Evolutionary conservation across 1,140 invertebrate genomes (phyloP).

Genomic region (Leptoteleia sp.): DNA sequence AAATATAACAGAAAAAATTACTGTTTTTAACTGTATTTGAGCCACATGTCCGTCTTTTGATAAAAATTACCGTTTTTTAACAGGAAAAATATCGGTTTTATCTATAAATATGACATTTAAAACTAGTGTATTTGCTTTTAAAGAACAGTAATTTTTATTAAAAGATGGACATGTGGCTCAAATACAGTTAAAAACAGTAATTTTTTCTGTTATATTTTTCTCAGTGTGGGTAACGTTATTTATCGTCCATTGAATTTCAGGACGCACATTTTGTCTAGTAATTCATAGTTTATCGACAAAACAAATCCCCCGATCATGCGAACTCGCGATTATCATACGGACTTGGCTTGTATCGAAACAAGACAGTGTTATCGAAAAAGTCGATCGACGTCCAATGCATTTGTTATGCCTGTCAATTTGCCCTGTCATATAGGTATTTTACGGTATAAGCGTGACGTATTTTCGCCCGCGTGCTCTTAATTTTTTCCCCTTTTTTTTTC

Average conservation of each 20-base stretch:
- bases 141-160: too few species aligned
- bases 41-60: too few species aligned
- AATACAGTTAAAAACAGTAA: too few species aligned
- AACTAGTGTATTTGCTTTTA: too few species aligned
- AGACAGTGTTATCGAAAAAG: conserved; percentile 67
- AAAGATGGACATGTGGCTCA: too few species aligned
- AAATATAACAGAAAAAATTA: too few species aligned
- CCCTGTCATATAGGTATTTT: conserved; percentile 64
- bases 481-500: too few species aligned
- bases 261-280: conserved; percentile 71
- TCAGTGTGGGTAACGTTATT: conserved; percentile 72
- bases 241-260: conserved; percentile 76
- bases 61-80: too few species aligned
- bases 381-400: conserved; percentile 68
- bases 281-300: conserved; percentile 75
- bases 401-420: conserved; percentile 73
- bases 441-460: conserved; percentile 31
- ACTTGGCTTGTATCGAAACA: conserved; percentile 51
- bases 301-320: conserved; percentile 73
- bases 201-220: too few species aligned
- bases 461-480: conserved; percentile 13
- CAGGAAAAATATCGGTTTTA: too few species aligned
- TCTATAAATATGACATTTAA: too few species aligned
- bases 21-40: too few species aligned
- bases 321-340: conserved; percentile 71